Percentiles rank a stretch among this genome's conserved stretches.
Evolutionary conservation across 2,888 invertebrate species (phyloP).

Genomic region (Phorcus lineatus): DNA sequence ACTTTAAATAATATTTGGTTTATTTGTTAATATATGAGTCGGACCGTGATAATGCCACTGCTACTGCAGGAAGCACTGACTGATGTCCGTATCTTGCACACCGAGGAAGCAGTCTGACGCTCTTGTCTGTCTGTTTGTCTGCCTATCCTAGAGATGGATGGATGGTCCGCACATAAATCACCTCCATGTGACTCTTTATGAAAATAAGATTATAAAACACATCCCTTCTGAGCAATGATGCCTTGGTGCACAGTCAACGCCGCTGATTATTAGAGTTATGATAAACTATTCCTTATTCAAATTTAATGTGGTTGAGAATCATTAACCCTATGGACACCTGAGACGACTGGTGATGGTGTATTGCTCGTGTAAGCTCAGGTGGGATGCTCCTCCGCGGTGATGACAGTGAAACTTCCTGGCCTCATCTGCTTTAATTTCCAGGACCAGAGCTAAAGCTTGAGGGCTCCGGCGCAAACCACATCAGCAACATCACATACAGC

Average conservation of each 20-base stretch:
- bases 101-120: background rate
- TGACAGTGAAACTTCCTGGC: no score
- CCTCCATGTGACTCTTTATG: background rate
- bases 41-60: background rate
- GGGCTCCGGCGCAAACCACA: background rate
- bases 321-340: no score
- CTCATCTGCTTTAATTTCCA: no score
- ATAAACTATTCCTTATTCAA: background rate
- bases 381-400: no score
- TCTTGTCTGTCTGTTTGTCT: background rate
- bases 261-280: background rate
- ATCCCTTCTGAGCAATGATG: background rate
- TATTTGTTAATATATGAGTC: constrained; percentile 11
- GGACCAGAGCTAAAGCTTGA: no score
- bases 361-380: no score
- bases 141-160: background rate
- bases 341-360: no score
- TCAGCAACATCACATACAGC: background rate
- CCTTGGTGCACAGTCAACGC: background rate
- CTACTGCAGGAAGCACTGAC: background rate
- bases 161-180: background rate
- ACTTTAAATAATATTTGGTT: background rate
- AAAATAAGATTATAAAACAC: constrained; percentile 9
- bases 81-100: background rate
- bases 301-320: no score